Percentiles rank a stretch among this genome's conserved stretches.
These are phyloP conservation scores for Adrianichthys oophorus DNA, from an alignment of 2,797 vertebrate species.

Conservation along the genomic window DNA sequence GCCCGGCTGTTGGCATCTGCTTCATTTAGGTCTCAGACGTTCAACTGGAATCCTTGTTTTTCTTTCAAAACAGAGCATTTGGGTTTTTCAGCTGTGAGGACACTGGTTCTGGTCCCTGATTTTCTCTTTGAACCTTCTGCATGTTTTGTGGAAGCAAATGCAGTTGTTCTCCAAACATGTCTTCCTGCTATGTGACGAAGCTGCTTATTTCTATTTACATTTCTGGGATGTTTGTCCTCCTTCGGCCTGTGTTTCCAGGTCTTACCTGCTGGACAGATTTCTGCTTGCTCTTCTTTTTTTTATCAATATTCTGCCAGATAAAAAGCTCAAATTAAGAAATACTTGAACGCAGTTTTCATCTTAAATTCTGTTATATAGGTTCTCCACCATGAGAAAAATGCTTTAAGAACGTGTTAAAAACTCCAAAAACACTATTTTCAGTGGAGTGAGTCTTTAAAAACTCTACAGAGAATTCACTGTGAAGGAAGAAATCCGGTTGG, in stretches of 20 bases:
- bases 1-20: slow-evolving; percentile 48
- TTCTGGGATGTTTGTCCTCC: slow-evolving; percentile 22
- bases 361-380: too few species aligned
- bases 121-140: too few species aligned
- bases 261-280: slow-evolving; percentile 23
- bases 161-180: not conserved
- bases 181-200: slow-evolving; percentile 3
- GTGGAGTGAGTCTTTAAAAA: too few species aligned
- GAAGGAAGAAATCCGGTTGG: too few species aligned
- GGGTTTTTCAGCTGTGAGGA: slow-evolving; percentile 13
- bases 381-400: too few species aligned
- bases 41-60: slow-evolving; percentile 53
- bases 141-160: too few species aligned
- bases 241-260: not conserved
- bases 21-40: slow-evolving; percentile 55
- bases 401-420: too few species aligned
- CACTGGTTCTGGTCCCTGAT: not conserved
- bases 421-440: too few species aligned
- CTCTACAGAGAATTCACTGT: too few species aligned
- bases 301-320: not conserved
- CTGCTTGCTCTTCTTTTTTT: not conserved
- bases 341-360: too few species aligned
- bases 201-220: slow-evolving; percentile 18
- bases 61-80: slow-evolving; percentile 68
- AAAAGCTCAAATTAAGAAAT: too few species aligned